A percentile compares a stretch with the other conserved stretches of the same genome.
Conservation (phyloP, 2,888 invertebrate genomes). For the Agonum fuliginosum region DNA sequence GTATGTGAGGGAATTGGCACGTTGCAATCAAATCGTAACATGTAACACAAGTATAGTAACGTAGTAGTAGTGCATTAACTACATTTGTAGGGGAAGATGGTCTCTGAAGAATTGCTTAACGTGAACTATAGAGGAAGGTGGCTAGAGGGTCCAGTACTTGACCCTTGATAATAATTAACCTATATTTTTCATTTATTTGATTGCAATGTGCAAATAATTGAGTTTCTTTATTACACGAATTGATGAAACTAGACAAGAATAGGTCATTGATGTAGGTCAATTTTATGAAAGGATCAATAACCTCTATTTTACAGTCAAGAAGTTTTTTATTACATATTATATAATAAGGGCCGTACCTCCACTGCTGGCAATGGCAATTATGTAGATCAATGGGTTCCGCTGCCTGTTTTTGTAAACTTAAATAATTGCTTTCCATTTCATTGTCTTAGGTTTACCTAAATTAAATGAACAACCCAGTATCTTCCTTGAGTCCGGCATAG, state of each 20-base stretch:
- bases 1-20: constrained; percentile 36
- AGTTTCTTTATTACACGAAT: constrained; percentile 5
- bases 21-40: neutral
- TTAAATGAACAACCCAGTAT: no score
- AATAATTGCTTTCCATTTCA: no score
- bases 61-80: neutral
- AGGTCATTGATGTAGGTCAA: constrained; percentile 10
- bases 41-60: neutral
- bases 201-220: constrained; percentile 34
- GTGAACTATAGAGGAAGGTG: no score
- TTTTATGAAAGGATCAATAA: neutral
- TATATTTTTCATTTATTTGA: constrained; percentile 46
- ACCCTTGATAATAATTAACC: constrained; percentile 43
- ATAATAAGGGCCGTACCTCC: no score
- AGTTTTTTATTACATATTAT: no score
- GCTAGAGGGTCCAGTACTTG: constrained; percentile 4
- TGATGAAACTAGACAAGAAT: constrained; percentile 11
- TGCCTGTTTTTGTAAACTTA: no score
- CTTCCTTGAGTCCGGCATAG: no score
- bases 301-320: no score
- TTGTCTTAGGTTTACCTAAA: no score
- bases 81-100: neutral
- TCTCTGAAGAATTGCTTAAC: constrained; percentile 14
- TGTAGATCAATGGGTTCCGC: no score
- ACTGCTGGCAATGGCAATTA: no score